Conservation (phyloP, 2,113 vertebrate genomes). For the Crotalus tigris region DNA sequence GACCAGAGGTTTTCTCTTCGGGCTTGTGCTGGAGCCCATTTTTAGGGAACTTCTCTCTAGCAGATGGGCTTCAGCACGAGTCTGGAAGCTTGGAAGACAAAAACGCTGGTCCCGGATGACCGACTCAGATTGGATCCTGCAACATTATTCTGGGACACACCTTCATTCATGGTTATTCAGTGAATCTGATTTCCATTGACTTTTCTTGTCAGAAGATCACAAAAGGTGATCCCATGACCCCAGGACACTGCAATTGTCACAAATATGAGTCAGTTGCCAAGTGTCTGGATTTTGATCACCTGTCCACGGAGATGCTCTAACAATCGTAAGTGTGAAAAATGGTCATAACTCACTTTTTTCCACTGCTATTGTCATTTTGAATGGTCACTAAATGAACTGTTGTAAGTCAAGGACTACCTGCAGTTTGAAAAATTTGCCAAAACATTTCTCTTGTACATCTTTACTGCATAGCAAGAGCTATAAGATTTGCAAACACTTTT, state of each 20-base stretch:
- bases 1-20: neutral
- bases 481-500: neutral
- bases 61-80: neutral
- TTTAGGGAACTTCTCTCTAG: neutral
- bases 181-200: neutral
- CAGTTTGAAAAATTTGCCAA: slow-evolving; percentile 6
- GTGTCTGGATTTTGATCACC: neutral
- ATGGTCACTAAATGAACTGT: neutral
- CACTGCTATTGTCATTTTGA: neutral
- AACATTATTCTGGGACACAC: too few species aligned
- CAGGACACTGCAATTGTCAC: neutral
- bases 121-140: too few species aligned
- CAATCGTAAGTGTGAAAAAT: neutral
- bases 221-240: neutral
- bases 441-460: slow-evolving; percentile 34
- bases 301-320: neutral
- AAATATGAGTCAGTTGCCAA: neutral
- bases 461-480: neutral
- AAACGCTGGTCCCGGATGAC: too few species aligned
- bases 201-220: neutral
- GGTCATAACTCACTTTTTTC: neutral
- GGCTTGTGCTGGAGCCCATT: neutral
- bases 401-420: neutral
- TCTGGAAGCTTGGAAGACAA: neutral
- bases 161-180: too few species aligned